Percentiles rank a stretch among this genome's conserved stretches.
Evolutionary conservation across 1,140 invertebrate genomes (phyloP).

Genomic region (Temnothorax nylanderi): DNA sequence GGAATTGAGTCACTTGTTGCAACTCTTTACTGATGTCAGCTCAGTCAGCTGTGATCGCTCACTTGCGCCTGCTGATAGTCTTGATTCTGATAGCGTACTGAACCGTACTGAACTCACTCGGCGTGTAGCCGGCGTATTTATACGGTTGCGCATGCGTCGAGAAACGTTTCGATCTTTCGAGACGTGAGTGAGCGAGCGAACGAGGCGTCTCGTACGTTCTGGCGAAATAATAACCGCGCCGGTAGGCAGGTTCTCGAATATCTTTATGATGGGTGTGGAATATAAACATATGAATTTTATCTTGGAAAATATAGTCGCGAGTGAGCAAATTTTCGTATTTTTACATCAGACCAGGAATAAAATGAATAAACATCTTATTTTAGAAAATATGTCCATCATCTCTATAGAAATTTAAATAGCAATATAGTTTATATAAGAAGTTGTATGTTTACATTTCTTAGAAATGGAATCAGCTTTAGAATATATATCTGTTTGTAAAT

Average conservation of each 20-base stretch:
- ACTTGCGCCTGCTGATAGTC: neutral
- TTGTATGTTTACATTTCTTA: too few species aligned
- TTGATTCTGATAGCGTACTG: too few species aligned
- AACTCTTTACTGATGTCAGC: neutral
- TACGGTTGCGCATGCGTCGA: constrained; percentile 4
- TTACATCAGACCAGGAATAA: neutral
- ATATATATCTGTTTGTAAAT: too few species aligned
- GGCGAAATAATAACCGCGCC: too few species aligned
- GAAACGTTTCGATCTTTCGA: constrained; percentile 20
- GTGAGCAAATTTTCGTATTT: neutral
- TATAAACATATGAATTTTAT: neutral
- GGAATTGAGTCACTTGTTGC: neutral
- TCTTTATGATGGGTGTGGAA: too few species aligned
- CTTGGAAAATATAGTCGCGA: neutral
- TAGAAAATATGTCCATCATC: too few species aligned
- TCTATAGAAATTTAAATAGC: too few species aligned
- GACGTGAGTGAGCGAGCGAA: neutral
- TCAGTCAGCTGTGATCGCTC: neutral
- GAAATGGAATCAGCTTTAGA: too few species aligned
- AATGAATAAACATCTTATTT: neutral
- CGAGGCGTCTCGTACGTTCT: neutral
- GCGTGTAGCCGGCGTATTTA: neutral
- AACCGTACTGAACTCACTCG: neutral
- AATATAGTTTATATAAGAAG: too few species aligned
- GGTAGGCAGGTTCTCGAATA: too few species aligned